Base-by-base conservation (phyloP, 2,113 vertebrate genomes). In the Pollachius pollachius region DNA sequence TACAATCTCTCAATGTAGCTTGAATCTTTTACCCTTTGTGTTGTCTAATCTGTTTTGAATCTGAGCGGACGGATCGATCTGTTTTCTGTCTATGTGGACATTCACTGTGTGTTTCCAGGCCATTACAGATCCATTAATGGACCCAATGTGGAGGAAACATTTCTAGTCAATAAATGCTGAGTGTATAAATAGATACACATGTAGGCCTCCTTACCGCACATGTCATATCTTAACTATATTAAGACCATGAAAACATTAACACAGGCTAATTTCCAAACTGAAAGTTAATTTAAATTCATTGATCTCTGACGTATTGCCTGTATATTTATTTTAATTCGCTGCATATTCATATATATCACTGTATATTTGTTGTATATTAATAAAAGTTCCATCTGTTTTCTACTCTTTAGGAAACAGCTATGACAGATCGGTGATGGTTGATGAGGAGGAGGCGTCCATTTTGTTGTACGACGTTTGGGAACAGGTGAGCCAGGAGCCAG, bases 391-490 rank as follows among this genome's bases (percentile, higher is more conserved):
- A 62, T 62, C 60, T 62, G 4, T 25, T 62, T 59, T 65, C 58
- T 79, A 62, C 63, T 58, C 27, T 4, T 23, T 73, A 98, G 97
- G 96, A 75, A 96, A 97, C 77, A 97, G 94, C 0, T 99, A 98
- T 15, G 94, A 99, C 91, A 94, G 97, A 77, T 94, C 94, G 0
- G 90, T 99, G 4, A 0, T 92, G n/a, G 97, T 99, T 18, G 97
- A 99, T 3, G 97, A 95, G 16, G 97, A 99, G 81, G 97, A 98
- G 78, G 94, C 96, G 0, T 95, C 94, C 8, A 95, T 99, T 2
- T 70, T 98, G 78, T 87, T 99, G 82, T 99, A 96, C n/a, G 97
- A 99, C 80, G 94, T 98, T 70, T 99, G 96, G 96, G 96, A 99
- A 75, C 97, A 99, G 95, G 97, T 99, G 91, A 86, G 80, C 54